Conservation (phyloP, 2,797 vertebrate genomes). For the Selene dorsalis region DNA sequence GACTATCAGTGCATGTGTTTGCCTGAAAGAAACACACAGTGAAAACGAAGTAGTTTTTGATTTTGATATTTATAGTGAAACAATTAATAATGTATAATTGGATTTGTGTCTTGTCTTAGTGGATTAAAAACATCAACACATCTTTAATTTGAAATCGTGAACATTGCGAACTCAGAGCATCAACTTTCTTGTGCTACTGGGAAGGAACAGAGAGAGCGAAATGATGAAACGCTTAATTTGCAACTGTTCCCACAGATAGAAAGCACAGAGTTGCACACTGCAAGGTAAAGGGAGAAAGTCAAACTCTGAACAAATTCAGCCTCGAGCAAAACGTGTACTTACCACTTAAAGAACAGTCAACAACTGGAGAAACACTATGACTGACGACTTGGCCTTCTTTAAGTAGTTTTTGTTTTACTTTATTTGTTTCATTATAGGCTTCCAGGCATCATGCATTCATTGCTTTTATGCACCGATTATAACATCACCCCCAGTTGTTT, state of each 20-base stretch:
- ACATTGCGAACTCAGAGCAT: conserved; percentile 9
- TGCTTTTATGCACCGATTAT: not conserved
- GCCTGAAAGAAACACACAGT: conserved; percentile 23
- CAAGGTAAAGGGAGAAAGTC: not conserved
- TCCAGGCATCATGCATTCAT: not conserved
- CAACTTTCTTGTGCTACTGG: not conserved
- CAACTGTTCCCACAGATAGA: conserved; percentile 46
- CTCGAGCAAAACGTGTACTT: not conserved
- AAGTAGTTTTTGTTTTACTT: not conserved
- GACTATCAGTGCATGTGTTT: conserved; percentile 36
- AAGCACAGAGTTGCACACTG: conserved; percentile 35
- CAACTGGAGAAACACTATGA: not conserved
- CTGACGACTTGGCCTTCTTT: not conserved
- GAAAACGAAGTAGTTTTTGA: conserved; percentile 30
- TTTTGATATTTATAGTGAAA: conserved; percentile 45
- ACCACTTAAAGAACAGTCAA: not conserved
- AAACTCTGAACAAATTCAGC: conserved; percentile 10
- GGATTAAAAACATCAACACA: conserved; percentile 13
- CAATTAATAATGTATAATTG: conserved; percentile 37
- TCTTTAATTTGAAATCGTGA: conserved; percentile 37
- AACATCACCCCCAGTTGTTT: not conserved
- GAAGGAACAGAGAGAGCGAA: conserved; percentile 32
- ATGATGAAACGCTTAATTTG: conserved; percentile 56
- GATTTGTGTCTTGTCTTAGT: conserved; percentile 9
- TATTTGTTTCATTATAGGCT: not conserved